Conservation (phyloP, 2,113 vertebrate species). For the Chaetodon auriga region DNA sequence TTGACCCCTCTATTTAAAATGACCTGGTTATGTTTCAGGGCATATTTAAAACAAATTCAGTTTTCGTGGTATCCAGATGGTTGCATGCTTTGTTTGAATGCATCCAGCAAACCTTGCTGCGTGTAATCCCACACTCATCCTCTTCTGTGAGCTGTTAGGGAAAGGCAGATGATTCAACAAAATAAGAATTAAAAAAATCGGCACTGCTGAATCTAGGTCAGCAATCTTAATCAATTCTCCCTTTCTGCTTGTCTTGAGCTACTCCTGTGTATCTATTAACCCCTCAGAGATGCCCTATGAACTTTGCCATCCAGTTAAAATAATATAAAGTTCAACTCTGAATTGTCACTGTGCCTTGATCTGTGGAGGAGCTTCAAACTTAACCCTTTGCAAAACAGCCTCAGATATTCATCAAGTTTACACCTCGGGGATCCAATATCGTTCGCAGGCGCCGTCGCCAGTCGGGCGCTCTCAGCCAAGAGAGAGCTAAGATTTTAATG, state of each 20-base stretch:
- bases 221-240: neutral
- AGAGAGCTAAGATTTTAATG: conserved; percentile 72
- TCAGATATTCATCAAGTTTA: conserved; percentile 73
- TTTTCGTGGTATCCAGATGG: neutral
- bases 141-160: neutral
- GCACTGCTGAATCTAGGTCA: conserved; percentile 23
- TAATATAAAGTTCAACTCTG: conserved; percentile 31
- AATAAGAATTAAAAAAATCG: neutral
- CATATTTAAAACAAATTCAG: neutral
- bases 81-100: conserved; percentile 9
- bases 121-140: neutral
- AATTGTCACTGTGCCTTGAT: conserved; percentile 48
- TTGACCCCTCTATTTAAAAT: neutral
- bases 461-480: conserved; percentile 50
- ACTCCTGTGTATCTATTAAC: conserved; percentile 4
- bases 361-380: conserved; percentile 46
- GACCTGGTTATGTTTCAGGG: neutral
- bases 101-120: neutral
- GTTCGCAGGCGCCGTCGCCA: conserved; percentile 54
- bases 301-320: conserved; percentile 44
- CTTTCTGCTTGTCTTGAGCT: conserved; percentile 6
- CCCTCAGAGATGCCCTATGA: conserved; percentile 33
- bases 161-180: neutral
- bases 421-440: conserved; percentile 73
- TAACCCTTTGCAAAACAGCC: conserved; percentile 70